Conservation (phyloP, 1,140 invertebrate species). For the Nephotettix cincticeps region DNA sequence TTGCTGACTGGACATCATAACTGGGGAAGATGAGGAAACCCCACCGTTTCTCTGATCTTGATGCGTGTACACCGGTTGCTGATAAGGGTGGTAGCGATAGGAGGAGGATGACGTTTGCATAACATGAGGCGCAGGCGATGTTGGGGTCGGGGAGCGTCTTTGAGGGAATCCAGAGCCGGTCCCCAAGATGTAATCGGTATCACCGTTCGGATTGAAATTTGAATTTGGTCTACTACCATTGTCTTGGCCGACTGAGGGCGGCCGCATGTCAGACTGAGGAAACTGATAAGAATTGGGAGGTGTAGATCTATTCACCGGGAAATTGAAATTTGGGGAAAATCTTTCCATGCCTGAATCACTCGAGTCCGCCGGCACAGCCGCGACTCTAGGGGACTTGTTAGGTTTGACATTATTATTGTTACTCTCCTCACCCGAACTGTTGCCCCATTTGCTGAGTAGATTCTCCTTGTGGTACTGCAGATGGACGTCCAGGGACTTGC, state of each 20-base stretch:
- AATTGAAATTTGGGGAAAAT: constrained; percentile 31
- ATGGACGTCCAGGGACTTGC: constrained; percentile 73
- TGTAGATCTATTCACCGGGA: constrained; percentile 13
- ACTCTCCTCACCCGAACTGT: constrained; percentile 35
- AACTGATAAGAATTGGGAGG: constrained; percentile 7
- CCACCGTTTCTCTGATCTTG: constrained; percentile 47
- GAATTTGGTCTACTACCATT: background rate
- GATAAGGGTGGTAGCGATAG: constrained; percentile 46
- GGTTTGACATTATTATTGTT: constrained; percentile 63
- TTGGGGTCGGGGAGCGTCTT: constrained; percentile 38
- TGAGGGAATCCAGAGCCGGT: constrained; percentile 44
- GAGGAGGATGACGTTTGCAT: constrained; percentile 15
- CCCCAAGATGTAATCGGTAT: constrained; percentile 42
- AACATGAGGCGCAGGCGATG: constrained; percentile 32
- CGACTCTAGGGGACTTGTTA: constrained; percentile 46
- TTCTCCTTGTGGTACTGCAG: constrained; percentile 77
- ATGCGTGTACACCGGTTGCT: constrained; percentile 52
- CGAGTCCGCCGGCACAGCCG: constrained; percentile 60
- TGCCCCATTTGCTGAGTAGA: constrained; percentile 70
- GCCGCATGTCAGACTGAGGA: background rate
- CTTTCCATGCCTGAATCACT: constrained; percentile 48
- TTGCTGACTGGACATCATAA: constrained; percentile 58
- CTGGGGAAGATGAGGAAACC: constrained; percentile 59
- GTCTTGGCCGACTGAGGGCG: background rate
- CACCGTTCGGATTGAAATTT: constrained; percentile 33